Conservation (phyloP, 64 coral and sea anemone species). For the Anthopleura sola region DNA sequence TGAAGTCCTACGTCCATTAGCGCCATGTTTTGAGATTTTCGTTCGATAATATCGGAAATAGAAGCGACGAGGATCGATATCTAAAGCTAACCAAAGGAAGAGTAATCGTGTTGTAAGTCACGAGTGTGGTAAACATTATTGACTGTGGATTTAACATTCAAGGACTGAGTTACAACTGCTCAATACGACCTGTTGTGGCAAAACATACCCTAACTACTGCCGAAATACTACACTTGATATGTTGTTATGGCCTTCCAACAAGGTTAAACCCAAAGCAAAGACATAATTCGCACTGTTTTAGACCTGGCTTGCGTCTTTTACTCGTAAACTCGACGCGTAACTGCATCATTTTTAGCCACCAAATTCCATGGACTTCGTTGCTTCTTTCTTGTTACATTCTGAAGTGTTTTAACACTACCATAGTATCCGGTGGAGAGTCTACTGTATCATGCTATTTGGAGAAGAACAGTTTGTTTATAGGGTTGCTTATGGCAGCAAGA, state of each 20-base stretch:
- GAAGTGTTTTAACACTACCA: background rate
- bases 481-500: background rate
- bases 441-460: slow-evolving; percentile 7
- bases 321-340: background rate
- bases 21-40: background rate
- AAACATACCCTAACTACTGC: background rate
- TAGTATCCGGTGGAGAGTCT: slow-evolving; percentile 4
- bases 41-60: slow-evolving; percentile 1
- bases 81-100: background rate
- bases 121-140: slow-evolving; percentile 12
- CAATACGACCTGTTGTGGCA: background rate
- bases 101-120: slow-evolving; percentile 8
- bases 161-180: background rate
- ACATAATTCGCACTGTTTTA: background rate
- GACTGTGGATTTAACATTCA: slow-evolving; percentile 15
- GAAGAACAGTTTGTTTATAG: background rate
- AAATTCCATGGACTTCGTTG: background rate
- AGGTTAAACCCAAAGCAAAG: slow-evolving; percentile 13
- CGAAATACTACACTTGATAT: background rate
- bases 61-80: background rate
- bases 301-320: background rate
- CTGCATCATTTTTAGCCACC: background rate
- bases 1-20: background rate
- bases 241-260: background rate
- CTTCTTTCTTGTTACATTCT: background rate